Evolutionary conservation across 2,113 vertebrate genomes (phyloP).

Genomic region (Mixornis gularis): DNA sequence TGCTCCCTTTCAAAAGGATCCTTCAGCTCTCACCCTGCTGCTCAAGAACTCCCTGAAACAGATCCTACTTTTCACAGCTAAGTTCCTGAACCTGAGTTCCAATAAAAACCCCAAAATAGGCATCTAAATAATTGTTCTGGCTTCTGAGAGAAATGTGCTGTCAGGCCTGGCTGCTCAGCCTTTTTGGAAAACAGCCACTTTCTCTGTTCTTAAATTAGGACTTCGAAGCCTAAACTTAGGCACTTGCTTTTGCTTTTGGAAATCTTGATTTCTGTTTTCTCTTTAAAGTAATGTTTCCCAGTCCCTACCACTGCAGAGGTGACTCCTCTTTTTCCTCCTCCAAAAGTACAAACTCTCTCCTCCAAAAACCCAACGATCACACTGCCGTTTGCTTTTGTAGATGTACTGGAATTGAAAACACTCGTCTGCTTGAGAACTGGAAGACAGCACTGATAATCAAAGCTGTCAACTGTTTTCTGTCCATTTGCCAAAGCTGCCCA

Average conservation of each 20-base stretch:
- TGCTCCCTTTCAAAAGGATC: neutral
- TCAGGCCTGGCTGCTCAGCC: neutral
- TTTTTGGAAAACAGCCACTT: slow-evolving; percentile 28
- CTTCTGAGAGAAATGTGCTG: neutral
- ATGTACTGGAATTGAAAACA: neutral
- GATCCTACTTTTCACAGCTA: neutral
- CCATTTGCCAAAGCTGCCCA: neutral
- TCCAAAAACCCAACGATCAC: neutral
- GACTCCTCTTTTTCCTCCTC: neutral
- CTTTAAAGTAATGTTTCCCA: neutral
- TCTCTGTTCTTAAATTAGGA: slow-evolving; percentile 2
- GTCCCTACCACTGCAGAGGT: neutral
- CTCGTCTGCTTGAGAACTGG: neutral
- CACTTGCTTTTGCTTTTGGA: slow-evolving; percentile 8
- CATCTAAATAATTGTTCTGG: slow-evolving; percentile 4
- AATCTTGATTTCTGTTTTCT: slow-evolving; percentile 15
- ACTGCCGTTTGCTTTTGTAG: neutral
- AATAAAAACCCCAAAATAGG: slow-evolving; percentile 22
- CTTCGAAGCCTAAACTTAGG: slow-evolving; percentile 3
- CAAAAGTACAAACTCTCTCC: neutral
- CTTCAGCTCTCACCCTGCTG: neutral
- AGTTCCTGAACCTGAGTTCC: neutral
- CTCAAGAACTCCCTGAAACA: neutral
- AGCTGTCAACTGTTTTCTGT: neutral
- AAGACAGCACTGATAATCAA: neutral